A percentile compares a stretch with the other conserved stretches of the same genome.
Conservation (phyloP, 2,113 vertebrate species). For the Falco punctatus region DNA sequence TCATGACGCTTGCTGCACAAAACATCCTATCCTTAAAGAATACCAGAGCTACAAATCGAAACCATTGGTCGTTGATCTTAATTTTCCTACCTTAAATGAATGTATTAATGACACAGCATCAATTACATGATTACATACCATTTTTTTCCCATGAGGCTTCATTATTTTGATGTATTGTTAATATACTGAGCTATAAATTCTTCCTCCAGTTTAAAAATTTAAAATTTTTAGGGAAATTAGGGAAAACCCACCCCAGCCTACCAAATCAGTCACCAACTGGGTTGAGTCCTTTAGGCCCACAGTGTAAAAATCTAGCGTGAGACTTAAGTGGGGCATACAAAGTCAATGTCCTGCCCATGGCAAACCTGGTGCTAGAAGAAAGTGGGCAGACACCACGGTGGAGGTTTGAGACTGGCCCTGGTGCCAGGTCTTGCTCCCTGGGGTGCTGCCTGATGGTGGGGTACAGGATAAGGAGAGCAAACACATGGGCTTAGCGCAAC, state of each 20-base stretch:
- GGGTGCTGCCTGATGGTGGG: not conserved
- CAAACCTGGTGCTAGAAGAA: not conserved
- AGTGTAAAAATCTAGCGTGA: not conserved
- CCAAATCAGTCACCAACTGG: not conserved
- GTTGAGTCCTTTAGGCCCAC: not conserved
- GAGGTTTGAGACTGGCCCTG: not conserved
- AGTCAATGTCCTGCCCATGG: not conserved
- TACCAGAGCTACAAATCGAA: not conserved
- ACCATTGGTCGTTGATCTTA: not conserved
- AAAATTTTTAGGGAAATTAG: no score
- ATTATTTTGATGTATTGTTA: not conserved
- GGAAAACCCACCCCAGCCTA: not conserved
- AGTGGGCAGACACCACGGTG: not conserved
- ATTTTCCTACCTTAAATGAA: not conserved
- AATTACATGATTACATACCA: not conserved
- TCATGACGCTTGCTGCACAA: not conserved
- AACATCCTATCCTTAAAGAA: not conserved
- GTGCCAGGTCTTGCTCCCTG: not conserved
- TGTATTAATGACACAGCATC: not conserved
- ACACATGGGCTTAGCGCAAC: rapidly evolving
- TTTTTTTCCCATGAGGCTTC: not conserved
- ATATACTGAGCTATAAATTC: not conserved
- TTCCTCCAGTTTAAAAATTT: not conserved
- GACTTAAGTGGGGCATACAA: not conserved
- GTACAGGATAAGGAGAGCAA: not conserved